Evolutionary conservation across 2,113 vertebrate species (phyloP), one percentile per base, ranked within the genome.

Genomic region (Ploceus nigricollis): DNA sequence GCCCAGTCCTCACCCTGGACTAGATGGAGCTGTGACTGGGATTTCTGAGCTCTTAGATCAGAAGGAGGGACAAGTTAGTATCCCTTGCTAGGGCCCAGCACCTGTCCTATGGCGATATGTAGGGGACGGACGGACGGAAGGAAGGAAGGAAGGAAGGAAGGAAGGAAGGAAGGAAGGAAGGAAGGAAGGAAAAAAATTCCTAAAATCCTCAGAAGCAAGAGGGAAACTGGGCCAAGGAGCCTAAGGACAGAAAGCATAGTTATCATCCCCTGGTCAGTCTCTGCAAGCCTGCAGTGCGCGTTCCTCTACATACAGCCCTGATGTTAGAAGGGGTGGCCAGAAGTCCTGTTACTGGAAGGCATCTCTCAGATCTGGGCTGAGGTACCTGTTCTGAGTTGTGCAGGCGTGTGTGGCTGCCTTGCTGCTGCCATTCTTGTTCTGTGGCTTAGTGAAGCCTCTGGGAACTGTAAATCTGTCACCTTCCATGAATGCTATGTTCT

Each of bases 391-490:
- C 40, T 8, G 42, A 53, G 66, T 27, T 72, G 78, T 42, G 69
- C 60, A 70, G 44, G 54, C 0, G 1, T 61, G 50, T 48, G 24
- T 78, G 84, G 56, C 65, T 89, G 78, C 50, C 65, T 68, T 2
- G 2, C 58, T 92, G 66, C 51, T 95, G 48, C 66, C 4, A 0
- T 75, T 87, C 57, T 63, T 92, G 35, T 80, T 76, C 58, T 39
- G 12, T 47, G 76, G 65, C 50, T 82, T 39, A 95, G 14, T 44
- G 54, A 85, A 89, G 33, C 69, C 63, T 93, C 56, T 78, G 31
- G 44, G 80, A 80, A n/a, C 82, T 75, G 42, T 96, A 89, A 96
- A 95, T 90, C 87, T 90, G 71, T 97, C 89, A 75, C 51, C 51
- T 82, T 65, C 47, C 15, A 3, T 21, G 47, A 80, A 35, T 1